Conservation (phyloP, 92 coral and sea anemone genomes). For the Scolanthus callimorphus region DNA sequence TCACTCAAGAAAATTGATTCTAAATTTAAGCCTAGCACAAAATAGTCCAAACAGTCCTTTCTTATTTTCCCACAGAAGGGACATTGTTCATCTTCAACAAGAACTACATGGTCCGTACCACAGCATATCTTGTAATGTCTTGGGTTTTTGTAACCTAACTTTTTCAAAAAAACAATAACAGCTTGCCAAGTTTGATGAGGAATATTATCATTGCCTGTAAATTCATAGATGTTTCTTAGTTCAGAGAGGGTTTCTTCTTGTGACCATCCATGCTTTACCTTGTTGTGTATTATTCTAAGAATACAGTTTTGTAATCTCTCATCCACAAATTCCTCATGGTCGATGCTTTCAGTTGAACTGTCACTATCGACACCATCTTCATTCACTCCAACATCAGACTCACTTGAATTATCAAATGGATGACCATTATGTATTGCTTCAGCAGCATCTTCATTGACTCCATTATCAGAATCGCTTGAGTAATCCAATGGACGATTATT, state of each 20-base stretch:
- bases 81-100: slow-evolving; percentile 25
- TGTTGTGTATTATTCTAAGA: slow-evolving; percentile 36
- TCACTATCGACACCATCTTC: background rate
- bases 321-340: background rate
- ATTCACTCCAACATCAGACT: background rate
- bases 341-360: background rate
- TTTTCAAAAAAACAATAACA: slow-evolving; percentile 26
- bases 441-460: too few relatives aligned
- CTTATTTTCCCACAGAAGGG: slow-evolving; percentile 35
- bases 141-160: slow-evolving; percentile 38
- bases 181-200: slow-evolving; percentile 47
- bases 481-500: background rate
- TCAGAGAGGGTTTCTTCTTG: slow-evolving; percentile 43
- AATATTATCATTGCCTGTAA: slow-evolving; percentile 32
- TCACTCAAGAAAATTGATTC: slow-evolving; percentile 32
- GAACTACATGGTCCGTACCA: slow-evolving; percentile 29
- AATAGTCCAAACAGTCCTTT: slow-evolving; percentile 35
- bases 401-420: background rate
- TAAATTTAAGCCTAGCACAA: slow-evolving; percentile 35
- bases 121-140: slow-evolving; percentile 45
- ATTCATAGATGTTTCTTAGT: slow-evolving; percentile 40
- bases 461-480: too few relatives aligned
- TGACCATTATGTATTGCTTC: too few relatives aligned
- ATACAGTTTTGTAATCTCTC: slow-evolving; percentile 17
- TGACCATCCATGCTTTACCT: slow-evolving; percentile 58